Conservation (phyloP, 2,888 invertebrate species). For the Heliconius sara region DNA sequence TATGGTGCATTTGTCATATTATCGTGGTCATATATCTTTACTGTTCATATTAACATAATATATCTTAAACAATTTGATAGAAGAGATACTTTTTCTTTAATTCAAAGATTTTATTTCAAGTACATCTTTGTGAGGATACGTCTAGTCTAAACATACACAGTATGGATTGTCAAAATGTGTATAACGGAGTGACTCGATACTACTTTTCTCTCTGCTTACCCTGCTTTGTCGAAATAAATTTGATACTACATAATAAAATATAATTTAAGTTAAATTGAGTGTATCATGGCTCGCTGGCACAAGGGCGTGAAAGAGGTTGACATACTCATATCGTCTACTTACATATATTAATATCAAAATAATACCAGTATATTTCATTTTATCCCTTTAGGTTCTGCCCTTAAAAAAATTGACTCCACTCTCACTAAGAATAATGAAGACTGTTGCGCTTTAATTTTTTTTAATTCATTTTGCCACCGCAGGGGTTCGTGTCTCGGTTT, state of each 20-base stretch:
- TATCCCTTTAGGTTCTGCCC: constrained; percentile 15
- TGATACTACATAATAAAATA: too few species aligned
- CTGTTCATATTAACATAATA: not conserved
- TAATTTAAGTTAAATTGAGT: too few species aligned
- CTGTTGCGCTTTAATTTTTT: constrained; percentile 54
- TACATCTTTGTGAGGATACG: too few species aligned
- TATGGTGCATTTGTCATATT: constrained; percentile 4
- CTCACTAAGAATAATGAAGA: constrained; percentile 71
- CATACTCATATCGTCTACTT: not conserved
- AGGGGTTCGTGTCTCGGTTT: constrained; percentile 26
- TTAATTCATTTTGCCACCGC: constrained; percentile 40
- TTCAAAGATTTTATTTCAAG: too few species aligned
- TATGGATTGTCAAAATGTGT: not conserved
- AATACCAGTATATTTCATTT: not conserved
- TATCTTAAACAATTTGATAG: not conserved
- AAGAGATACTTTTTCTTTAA: not conserved
- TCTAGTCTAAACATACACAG: too few species aligned
- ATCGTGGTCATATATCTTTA: not conserved
- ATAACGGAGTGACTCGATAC: not conserved
- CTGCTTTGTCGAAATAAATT: too few species aligned
- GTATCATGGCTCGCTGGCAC: too few species aligned
- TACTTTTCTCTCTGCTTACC: not conserved
- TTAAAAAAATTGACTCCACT: constrained; percentile 74
- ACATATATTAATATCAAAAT: not conserved
- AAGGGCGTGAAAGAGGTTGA: too few species aligned